A percentile compares a stretch with the other conserved stretches of the same genome.
Evolutionary conservation across 2,888 invertebrate species (phyloP).

Genomic region (Trissoscelio sp.): DNA sequence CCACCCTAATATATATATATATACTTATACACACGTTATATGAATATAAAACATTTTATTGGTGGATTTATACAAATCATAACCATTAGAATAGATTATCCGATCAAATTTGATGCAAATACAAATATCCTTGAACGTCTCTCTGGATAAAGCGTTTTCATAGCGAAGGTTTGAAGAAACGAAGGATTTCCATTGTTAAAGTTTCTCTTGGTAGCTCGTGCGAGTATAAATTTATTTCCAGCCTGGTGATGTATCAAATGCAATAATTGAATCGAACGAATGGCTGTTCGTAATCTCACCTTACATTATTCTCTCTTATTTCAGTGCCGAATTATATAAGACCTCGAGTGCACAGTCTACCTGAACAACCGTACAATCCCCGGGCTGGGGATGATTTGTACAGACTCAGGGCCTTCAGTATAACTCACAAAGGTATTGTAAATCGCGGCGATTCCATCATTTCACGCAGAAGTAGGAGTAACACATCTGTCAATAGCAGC

Average conservation of each 20-base stretch:
- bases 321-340: conserved; percentile 93
- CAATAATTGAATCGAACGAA: conserved; percentile 12
- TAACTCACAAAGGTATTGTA: conserved; percentile 94
- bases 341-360: conserved; percentile 92
- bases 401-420: conserved; percentile 92
- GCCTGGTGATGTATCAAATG: neutral
- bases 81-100: no score
- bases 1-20: no score
- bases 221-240: neutral
- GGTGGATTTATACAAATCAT: no score
- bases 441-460: conserved; percentile 96
- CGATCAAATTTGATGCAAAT: no score
- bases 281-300: conserved; percentile 14
- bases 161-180: neutral
- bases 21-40: no score
- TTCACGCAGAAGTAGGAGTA: conserved; percentile 92
- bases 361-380: conserved; percentile 94
- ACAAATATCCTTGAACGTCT: neutral
- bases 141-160: neutral
- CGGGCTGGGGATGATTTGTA: conserved; percentile 93
- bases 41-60: no score
- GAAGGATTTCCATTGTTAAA: neutral
- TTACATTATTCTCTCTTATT: conserved; percentile 68
- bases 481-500: conserved; percentile 93
- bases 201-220: neutral